These are phyloP conservation scores for Danio kyathit DNA, from an alignment of 2,797 vertebrate genomes.

Conservation along the genomic window DNA sequence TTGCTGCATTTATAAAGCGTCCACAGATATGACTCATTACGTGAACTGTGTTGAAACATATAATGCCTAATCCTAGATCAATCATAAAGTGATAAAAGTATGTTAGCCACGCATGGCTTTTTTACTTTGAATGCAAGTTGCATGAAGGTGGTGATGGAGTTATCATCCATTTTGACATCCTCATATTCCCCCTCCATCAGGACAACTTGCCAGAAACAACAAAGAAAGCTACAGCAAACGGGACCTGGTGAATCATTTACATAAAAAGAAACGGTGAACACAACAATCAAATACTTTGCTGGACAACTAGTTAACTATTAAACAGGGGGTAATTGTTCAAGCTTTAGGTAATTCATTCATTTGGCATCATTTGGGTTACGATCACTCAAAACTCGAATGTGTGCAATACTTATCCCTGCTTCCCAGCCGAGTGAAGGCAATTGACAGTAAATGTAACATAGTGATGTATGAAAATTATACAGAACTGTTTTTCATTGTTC, in stretches of 20 bases:
- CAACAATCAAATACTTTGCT: background rate
- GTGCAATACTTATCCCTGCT: background rate
- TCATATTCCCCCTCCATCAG: background rate
- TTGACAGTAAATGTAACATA: slow-evolving; percentile 17
- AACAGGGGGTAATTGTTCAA: background rate
- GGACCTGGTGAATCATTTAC: slow-evolving; percentile 5
- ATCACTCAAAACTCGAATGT: background rate
- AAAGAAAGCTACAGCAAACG: background rate
- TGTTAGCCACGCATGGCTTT: background rate
- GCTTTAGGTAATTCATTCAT: background rate
- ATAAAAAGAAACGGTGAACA: background rate
- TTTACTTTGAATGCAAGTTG: background rate
- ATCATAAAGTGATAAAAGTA: too few relatives aligned
- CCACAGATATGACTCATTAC: too few relatives aligned
- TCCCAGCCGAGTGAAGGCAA: background rate
- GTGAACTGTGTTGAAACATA: background rate
- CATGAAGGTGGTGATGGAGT: background rate
- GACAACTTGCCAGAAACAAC: background rate
- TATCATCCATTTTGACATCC: background rate
- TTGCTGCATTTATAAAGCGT: too few relatives aligned
- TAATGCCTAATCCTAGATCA: background rate
- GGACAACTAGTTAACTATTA: slow-evolving; percentile 17
- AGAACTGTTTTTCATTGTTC: slow-evolving; percentile 28
- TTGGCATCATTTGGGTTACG: background rate
- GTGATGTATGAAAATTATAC: slow-evolving; percentile 29